phyloP scores from a whole-genome alignment of 2,797 vertebrate genomes.

The Catamblyrhynchus diadema region DNA sequence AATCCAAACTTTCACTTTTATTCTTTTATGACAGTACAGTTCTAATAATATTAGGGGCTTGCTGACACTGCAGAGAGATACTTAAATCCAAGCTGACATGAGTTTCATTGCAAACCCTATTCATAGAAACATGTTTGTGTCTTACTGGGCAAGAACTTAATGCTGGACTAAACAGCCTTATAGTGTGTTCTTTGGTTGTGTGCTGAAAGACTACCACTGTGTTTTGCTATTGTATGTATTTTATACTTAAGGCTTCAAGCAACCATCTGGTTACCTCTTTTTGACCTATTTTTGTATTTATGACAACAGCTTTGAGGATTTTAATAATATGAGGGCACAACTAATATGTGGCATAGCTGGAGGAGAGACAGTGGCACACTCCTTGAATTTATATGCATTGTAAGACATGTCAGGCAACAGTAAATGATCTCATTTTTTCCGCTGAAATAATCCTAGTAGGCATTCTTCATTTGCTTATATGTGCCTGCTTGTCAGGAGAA shows the following conservation, averaged over 20 bases:
- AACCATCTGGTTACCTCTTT: conserved; percentile 14
- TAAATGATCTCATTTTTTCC: conserved; percentile 26
- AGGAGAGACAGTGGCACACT: conserved; percentile 5
- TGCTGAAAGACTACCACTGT: not conserved
- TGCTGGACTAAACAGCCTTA: not conserved
- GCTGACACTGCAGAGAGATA: not conserved
- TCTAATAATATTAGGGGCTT: not conserved
- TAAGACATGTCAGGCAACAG: conserved; percentile 27
- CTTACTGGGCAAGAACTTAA: not conserved
- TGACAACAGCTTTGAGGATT: not conserved
- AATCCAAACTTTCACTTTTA: not conserved
- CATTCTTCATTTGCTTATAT: conserved; percentile 22
- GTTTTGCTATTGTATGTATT: not conserved
- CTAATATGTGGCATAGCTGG: not conserved
- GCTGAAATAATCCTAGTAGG: not conserved
- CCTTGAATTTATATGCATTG: conserved; percentile 3
- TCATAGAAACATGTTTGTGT: not conserved
- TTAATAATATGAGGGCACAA: not conserved
- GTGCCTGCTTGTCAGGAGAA: conserved; percentile 7
- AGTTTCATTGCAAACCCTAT: not conserved
- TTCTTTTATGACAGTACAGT: not conserved
- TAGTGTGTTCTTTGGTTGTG: not conserved
- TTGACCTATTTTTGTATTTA: not conserved
- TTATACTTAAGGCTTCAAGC: not conserved
- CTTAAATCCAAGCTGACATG: not conserved